phyloP scores from a whole-genome alignment of 2,113 vertebrate genomes.

The Eubucco bourcierii region DNA sequence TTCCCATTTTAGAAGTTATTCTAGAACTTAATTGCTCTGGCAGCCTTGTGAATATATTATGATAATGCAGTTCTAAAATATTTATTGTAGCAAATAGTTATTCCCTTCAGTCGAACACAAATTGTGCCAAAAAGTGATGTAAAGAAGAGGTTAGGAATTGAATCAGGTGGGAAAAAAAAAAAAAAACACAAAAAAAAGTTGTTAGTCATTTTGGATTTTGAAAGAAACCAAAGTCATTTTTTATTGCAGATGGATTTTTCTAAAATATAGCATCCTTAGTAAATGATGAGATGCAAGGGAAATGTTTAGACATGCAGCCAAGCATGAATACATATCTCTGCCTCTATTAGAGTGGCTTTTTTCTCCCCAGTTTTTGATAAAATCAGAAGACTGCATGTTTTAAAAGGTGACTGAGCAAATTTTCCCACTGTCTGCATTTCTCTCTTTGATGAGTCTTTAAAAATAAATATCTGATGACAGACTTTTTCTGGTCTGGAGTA shows the following conservation, averaged over 20 bases:
- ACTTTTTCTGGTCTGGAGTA: neutral
- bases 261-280: neutral
- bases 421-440: neutral
- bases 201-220: neutral
- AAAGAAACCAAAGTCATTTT: neutral
- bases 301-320: neutral
- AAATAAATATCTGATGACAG: no score
- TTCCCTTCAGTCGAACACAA: constrained; percentile 4
- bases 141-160: neutral
- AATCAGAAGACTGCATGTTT: neutral
- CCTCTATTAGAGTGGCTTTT: neutral
- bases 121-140: neutral
- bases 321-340: neutral
- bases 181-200: no score
- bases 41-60: neutral
- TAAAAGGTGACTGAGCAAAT: neutral
- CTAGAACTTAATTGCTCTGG: neutral
- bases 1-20: neutral
- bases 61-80: constrained; percentile 22
- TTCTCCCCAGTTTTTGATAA: neutral
- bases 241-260: neutral
- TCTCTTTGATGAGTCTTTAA: neutral
- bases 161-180: neutral
- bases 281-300: neutral
- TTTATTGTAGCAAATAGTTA: constrained; percentile 34